These are phyloP conservation scores for Dysmachus trigonus DNA, from an alignment of 2,888 invertebrate genomes.

Conservation along the genomic window DNA sequence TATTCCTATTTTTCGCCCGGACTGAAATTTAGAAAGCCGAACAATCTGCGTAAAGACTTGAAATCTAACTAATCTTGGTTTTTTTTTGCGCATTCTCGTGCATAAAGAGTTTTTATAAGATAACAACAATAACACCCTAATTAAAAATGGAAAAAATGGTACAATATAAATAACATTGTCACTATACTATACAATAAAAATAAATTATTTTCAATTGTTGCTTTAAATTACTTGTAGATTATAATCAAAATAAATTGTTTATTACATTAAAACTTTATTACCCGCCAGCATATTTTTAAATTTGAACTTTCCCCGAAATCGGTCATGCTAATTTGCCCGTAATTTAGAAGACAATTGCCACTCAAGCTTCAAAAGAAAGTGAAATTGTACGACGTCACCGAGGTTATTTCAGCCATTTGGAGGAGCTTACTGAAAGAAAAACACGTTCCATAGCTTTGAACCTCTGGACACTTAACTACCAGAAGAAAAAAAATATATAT, in stretches of 20 bases:
- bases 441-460: background rate
- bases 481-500: background rate
- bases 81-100: too few relatives aligned
- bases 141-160: too few relatives aligned
- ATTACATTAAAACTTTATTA: background rate
- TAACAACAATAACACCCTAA: too few relatives aligned
- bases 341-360: background rate
- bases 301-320: constrained; percentile 15
- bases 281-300: background rate
- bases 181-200: too few relatives aligned
- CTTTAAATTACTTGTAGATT: background rate
- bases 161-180: too few relatives aligned
- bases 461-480: background rate
- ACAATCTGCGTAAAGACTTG: too few relatives aligned
- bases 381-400: background rate
- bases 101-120: too few relatives aligned
- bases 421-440: background rate
- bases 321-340: constrained; percentile 9
- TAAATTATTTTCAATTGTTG: background rate
- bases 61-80: too few relatives aligned
- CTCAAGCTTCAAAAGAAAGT: background rate
- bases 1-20: too few relatives aligned
- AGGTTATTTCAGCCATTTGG: background rate
- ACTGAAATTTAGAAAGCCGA: too few relatives aligned
- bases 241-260: background rate